Conservation (phyloP, 92 coral and sea anemone species). For the Heteractis magnifica region DNA sequence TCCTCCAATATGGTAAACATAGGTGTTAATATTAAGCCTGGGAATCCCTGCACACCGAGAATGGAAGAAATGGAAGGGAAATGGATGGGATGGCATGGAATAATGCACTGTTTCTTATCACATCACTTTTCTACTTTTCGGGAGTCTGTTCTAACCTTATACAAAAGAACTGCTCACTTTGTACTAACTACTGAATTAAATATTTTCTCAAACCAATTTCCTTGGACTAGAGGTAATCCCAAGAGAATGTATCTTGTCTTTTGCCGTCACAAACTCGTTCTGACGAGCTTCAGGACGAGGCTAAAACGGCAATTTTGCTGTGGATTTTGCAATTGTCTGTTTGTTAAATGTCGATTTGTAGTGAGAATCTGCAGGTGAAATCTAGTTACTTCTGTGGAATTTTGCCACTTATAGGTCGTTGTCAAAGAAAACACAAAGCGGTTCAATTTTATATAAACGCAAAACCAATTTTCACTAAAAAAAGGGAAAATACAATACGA, state of each 20-base stretch:
- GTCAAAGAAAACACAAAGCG: neutral
- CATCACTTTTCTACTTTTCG: too few relatives aligned
- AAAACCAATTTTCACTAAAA: neutral
- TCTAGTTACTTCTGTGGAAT: neutral
- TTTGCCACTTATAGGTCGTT: neutral
- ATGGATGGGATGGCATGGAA: too few relatives aligned
- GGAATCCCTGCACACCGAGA: too few relatives aligned
- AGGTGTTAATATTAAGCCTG: too few relatives aligned
- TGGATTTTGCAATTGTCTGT: neutral
- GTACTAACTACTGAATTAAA: too few relatives aligned
- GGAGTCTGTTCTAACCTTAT: too few relatives aligned
- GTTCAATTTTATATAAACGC: neutral
- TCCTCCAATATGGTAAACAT: too few relatives aligned
- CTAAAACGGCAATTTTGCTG: neutral
- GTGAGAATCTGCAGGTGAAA: neutral
- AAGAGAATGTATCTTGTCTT: neutral
- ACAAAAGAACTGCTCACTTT: too few relatives aligned
- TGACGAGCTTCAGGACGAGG: neutral
- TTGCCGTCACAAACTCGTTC: neutral
- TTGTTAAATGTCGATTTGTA: neutral
- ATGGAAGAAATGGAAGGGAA: too few relatives aligned
- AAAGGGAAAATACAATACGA: neutral
- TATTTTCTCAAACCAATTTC: neutral
- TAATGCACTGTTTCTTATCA: too few relatives aligned
- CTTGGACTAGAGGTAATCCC: neutral